Conservation (phyloP, 2,113 vertebrate genomes). For the Notothenia coriiceps region DNA sequence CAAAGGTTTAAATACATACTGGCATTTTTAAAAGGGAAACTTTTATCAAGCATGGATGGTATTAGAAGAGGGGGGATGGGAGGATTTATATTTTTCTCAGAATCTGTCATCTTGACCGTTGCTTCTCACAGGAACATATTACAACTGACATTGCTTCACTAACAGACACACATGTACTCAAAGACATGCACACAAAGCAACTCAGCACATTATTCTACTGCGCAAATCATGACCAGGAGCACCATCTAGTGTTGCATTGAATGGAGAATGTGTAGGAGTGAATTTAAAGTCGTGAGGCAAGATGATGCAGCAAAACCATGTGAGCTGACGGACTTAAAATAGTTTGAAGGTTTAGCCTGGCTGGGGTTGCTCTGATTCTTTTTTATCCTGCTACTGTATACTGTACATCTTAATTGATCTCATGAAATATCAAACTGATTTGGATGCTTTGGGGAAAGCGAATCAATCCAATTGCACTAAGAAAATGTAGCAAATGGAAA, state of each 20-base stretch:
- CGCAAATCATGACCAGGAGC: constrained; percentile 16
- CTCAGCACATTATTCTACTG: neutral
- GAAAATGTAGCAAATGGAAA: neutral
- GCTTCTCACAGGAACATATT: constrained; percentile 59
- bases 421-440: neutral
- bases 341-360: no score
- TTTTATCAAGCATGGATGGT: constrained; percentile 19
- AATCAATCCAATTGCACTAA: neutral
- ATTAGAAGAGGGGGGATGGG: neutral
- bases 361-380: neutral
- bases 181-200: neutral
- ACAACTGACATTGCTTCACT: constrained; percentile 42
- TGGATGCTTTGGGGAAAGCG: neutral
- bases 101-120: constrained; percentile 65
- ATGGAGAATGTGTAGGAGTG: no score
- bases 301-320: constrained; percentile 17
- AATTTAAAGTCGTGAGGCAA: neutral
- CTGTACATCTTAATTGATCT: neutral
- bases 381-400: rapidly evolving
- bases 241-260: constrained; percentile 38
- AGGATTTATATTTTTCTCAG: neutral
- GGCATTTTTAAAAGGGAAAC: constrained; percentile 30
- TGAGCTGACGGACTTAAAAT: neutral
- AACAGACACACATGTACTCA: constrained; percentile 21
- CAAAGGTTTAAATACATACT: constrained; percentile 33